Conservation (phyloP, 1,140 invertebrate species). For the Pogonomyrmex barbatus region DNA sequence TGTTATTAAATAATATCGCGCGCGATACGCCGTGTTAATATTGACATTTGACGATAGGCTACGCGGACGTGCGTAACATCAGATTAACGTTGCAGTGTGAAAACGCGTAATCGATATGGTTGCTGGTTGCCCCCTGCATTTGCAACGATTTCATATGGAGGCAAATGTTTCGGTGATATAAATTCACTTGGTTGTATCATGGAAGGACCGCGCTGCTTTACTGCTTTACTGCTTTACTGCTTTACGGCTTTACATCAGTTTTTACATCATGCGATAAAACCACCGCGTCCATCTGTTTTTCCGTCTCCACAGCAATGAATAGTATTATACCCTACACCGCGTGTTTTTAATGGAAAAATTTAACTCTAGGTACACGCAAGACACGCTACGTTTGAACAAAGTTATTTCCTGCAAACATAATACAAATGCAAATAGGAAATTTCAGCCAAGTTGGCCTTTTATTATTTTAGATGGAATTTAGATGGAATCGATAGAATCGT, state of each 20-base stretch:
- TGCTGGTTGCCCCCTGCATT: conserved; percentile 30
- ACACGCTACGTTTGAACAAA: not conserved
- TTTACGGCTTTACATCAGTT: conserved; percentile 13
- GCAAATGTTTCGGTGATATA: conserved; percentile 45
- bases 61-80: conserved; percentile 63
- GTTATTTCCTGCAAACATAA: not conserved
- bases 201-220: not conserved
- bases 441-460: not conserved
- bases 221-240: conserved; percentile 20
- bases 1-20: conserved; percentile 63
- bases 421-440: conserved; percentile 28
- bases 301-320: conserved; percentile 9
- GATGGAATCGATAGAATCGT: not conserved
- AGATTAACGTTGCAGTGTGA: conserved; percentile 63
- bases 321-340: not conserved
- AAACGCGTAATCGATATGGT: conserved; percentile 62
- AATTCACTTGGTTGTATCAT: conserved; percentile 43
- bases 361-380: not conserved
- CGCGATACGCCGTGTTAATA: conserved; percentile 60
- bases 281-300: conserved; percentile 11
- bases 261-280: conserved; percentile 31
- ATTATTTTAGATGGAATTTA: not conserved
- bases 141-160: conserved; percentile 50
- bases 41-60: conserved; percentile 63
- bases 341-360: conserved; percentile 29